Evolutionary conservation across 2,797 vertebrate species (phyloP).

Genomic region (Myiothlypis coronata): DNA sequence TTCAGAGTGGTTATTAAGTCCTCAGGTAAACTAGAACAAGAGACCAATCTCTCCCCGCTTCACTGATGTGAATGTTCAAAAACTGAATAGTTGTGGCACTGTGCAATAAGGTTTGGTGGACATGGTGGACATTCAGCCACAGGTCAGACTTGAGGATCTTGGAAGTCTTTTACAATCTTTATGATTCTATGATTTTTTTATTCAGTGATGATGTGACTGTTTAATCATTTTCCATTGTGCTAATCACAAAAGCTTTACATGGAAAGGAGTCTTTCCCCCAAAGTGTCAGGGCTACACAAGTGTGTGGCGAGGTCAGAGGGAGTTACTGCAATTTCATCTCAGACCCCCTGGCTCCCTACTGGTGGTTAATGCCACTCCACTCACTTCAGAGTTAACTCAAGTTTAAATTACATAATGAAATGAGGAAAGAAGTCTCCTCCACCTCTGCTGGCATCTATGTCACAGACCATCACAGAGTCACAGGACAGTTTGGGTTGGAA

Average conservation of each 20-base stretch:
- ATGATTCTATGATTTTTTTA: background rate
- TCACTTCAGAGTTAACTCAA: background rate
- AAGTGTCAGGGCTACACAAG: background rate
- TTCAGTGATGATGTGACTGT: background rate
- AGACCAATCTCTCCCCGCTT: background rate
- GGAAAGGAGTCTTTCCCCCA: accelerated
- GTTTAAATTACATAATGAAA: background rate
- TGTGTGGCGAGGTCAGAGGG: accelerated
- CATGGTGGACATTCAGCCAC: background rate
- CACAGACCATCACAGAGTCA: background rate
- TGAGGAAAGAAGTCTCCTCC: background rate
- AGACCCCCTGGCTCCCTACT: background rate
- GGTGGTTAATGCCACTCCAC: accelerated
- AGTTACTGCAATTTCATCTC: background rate
- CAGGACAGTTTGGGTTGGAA: background rate
- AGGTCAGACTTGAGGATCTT: too few species aligned
- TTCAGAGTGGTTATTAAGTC: background rate
- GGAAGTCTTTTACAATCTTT: background rate
- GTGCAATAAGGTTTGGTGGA: background rate
- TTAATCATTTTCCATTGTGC: background rate
- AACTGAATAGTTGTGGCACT: background rate
- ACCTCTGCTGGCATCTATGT: accelerated
- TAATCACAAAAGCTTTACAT: background rate
- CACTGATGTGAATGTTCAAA: background rate
- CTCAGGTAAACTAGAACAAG: background rate